phyloP scores from a whole-genome alignment of 2,888 invertebrate species.

The Ormyrus thymus region DNA sequence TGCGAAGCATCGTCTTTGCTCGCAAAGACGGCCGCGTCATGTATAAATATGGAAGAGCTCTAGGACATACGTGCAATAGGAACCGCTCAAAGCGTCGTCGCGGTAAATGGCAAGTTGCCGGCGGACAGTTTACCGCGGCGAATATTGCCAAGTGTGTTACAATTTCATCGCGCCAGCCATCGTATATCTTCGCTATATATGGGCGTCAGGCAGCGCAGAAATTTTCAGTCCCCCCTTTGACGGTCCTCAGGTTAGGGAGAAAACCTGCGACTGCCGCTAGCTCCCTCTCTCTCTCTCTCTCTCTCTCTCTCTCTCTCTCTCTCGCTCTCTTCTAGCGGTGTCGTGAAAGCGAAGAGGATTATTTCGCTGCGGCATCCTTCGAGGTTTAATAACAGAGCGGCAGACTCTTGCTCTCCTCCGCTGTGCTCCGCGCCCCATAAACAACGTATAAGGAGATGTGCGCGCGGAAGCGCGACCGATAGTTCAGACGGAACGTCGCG shows the following conservation, averaged over 20 bases:
- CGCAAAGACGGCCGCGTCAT: too few species aligned
- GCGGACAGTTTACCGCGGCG: slow-evolving; percentile 43
- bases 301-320: too few species aligned
- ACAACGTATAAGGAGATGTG: slow-evolving; percentile 47
- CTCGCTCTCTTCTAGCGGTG: not conserved
- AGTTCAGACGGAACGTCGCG: slow-evolving; percentile 56
- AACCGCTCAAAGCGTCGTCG: not conserved
- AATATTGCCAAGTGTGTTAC: slow-evolving; percentile 35
- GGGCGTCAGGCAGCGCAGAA: too few species aligned
- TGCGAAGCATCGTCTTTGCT: too few species aligned
- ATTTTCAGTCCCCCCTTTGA: too few species aligned
- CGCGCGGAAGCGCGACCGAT: slow-evolving; percentile 52
- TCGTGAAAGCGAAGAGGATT: slow-evolving; percentile 55
- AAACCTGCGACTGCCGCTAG: too few species aligned
- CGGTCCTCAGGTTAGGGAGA: too few species aligned
- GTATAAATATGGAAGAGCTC: not conserved
- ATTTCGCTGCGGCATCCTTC: slow-evolving; percentile 56
- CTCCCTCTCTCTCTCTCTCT: too few species aligned
- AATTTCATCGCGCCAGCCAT: slow-evolving; percentile 7
- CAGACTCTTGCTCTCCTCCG: not conserved
- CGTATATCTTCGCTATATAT: not conserved
- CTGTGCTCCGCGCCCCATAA: not conserved
- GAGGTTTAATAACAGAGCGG: slow-evolving; percentile 63
- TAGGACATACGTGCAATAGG: not conserved
- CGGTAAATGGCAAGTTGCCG: slow-evolving; percentile 2